Base-by-base conservation (phyloP, 2,888 invertebrate genomes). In the Cerastis leucographa region DNA sequence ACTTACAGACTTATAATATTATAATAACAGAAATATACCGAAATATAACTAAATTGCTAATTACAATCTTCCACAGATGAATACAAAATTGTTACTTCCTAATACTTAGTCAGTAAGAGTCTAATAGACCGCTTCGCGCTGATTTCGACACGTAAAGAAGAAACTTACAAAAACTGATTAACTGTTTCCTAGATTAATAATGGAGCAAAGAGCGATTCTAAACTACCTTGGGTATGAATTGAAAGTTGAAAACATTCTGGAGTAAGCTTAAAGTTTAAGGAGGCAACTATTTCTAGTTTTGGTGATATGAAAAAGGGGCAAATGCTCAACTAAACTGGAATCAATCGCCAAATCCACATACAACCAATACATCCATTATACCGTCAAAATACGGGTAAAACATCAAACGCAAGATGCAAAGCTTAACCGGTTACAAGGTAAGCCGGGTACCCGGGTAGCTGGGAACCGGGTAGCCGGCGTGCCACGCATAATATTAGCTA, bases 381-480 rank as follows among this genome's bases (percentile, higher is more conserved):
- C 69, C 56, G 51, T 81, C 71, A 82, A 77, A 85, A 70, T 74
- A 68, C 73, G 75, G 77, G 72, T 85, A 83, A 83, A 86, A 79
- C 78, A 83, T 81, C 80, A 88, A 86, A 86, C 75, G 85, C 72
- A 81, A 86, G 87, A 88, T 85, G 87, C 85, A 86, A 84, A 88
- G 87, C 88, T 87, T 88, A 87, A 85, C 87, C 88, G 83, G 87
- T 88, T 88, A 87, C 80, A 74, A 80, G 88, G 87, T 87, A 88
- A 88, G 88, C 87, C 81, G 67, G 56, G 56, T 59, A 29, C n/a
- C 87, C 81, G 80, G 81, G 83, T 71, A 62, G 65, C 78, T 71
- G 65, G 64, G 72, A 83, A 83, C 87, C 88, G 79, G 83, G 87
- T 85, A 87, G 87, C 49, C 35, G 81, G n/a, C 88, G 87, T 87